A percentile compares a stretch with the other conserved stretches of the same genome.
phyloP scores from a whole-genome alignment of 2,113 vertebrate species.

The Zootoca vivipara region DNA sequence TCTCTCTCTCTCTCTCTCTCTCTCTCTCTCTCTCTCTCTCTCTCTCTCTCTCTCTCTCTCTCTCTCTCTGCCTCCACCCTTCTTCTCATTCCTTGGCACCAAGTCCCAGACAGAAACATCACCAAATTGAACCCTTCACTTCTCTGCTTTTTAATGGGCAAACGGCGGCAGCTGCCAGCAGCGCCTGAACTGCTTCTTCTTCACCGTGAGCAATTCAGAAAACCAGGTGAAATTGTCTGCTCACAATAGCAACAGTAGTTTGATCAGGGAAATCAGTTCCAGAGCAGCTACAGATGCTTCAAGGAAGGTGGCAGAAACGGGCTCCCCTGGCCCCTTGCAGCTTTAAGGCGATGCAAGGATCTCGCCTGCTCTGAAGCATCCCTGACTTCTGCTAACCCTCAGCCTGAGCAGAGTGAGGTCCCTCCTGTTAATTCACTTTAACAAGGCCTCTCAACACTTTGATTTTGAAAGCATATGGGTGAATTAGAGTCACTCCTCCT shows the following conservation, averaged over 20 bases:
- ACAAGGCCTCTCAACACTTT: too few relatives aligned
- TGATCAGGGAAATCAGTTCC: background rate
- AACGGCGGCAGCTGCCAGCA: background rate
- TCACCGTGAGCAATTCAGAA: background rate
- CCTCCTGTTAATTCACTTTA: too few relatives aligned
- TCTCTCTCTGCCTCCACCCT: background rate
- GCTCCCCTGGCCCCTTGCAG: background rate
- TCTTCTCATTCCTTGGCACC: constrained; percentile 3
- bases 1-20: background rate
- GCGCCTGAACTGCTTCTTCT: background rate
- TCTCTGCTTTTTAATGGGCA: background rate
- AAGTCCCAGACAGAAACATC: background rate
- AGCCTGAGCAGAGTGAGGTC: too few relatives aligned
- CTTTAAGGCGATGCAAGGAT: background rate
- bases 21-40: background rate
- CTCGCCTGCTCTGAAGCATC: too few relatives aligned
- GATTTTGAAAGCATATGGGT: background rate
- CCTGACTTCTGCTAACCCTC: too few relatives aligned
- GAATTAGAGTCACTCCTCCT: background rate
- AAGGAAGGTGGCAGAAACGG: background rate
- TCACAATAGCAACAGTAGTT: background rate
- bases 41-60: background rate
- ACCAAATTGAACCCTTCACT: background rate
- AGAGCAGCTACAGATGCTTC: background rate
- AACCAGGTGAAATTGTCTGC: background rate